A percentile compares a stretch with the other conserved stretches of the same genome.
These are phyloP conservation scores for Grammomys surdaster DNA, from an alignment of 2,113 vertebrate genomes.

Conservation along the genomic window DNA sequence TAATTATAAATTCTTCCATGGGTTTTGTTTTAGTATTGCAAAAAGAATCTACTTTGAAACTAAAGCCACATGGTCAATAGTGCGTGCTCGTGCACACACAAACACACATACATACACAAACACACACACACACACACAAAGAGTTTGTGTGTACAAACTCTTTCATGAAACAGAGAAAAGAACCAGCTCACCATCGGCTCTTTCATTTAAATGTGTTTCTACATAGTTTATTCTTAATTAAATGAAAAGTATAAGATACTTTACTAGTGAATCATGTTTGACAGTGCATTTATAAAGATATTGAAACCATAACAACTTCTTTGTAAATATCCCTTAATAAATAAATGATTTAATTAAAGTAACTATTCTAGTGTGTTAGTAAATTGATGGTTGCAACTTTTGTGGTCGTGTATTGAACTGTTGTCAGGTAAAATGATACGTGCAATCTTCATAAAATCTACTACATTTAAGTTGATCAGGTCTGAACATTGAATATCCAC, in stretches of 20 bases:
- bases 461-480: not conserved
- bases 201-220: not conserved
- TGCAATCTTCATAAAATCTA: too few species aligned
- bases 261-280: not conserved
- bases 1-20: not conserved
- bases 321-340: not conserved
- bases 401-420: not conserved
- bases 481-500: not conserved
- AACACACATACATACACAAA: not conserved
- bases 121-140: not conserved
- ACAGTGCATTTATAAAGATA: not conserved
- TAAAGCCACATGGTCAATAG: not conserved
- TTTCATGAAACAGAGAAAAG: not conserved
- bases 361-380: not conserved
- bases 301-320: not conserved
- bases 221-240: not conserved
- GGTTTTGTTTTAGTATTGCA: not conserved
- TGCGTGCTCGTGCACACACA: too few species aligned
- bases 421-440: not conserved
- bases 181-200: not conserved
- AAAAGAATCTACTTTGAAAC: not conserved
- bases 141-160: not conserved
- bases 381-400: not conserved
- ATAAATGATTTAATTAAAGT: not conserved
- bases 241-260: not conserved